These are phyloP conservation scores for Papilio elwesi DNA, from an alignment of 2,888 invertebrate species.

Conservation along the genomic window DNA sequence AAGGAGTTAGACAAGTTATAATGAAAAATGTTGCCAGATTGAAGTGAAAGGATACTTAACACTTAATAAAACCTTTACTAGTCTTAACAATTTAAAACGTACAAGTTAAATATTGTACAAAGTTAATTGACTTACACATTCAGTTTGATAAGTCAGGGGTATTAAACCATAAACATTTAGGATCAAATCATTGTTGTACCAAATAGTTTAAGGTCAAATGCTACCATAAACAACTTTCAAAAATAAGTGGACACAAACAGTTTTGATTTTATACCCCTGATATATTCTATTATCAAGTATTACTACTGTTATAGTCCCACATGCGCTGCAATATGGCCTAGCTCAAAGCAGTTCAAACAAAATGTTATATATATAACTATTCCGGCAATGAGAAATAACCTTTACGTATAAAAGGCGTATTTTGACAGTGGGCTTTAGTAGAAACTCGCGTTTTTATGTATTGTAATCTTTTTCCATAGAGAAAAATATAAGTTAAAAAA, in stretches of 20 bases:
- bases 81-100: background rate
- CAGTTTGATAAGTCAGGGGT: background rate
- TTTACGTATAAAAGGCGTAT: too few species aligned
- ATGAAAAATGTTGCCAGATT: slow-evolving; percentile 15
- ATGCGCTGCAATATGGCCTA: background rate
- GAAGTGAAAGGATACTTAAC: background rate
- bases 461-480: too few species aligned
- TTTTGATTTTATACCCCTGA: background rate
- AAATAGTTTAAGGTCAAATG: background rate
- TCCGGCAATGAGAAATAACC: too few species aligned
- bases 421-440: too few species aligned
- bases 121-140: slow-evolving; percentile 34
- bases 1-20: slow-evolving; percentile 38
- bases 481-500: too few species aligned
- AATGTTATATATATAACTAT: too few species aligned
- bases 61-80: slow-evolving; percentile 11
- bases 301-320: slow-evolving; percentile 10
- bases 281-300: slow-evolving; percentile 15
- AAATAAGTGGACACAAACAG: background rate
- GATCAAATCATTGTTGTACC: too few species aligned
- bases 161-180: background rate
- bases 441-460: too few species aligned
- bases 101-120: slow-evolving; percentile 20
- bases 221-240: background rate
- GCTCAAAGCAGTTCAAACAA: too few species aligned